phyloP scores from a whole-genome alignment of 1,140 invertebrate species.

The Drosophila grimshawi region DNA sequence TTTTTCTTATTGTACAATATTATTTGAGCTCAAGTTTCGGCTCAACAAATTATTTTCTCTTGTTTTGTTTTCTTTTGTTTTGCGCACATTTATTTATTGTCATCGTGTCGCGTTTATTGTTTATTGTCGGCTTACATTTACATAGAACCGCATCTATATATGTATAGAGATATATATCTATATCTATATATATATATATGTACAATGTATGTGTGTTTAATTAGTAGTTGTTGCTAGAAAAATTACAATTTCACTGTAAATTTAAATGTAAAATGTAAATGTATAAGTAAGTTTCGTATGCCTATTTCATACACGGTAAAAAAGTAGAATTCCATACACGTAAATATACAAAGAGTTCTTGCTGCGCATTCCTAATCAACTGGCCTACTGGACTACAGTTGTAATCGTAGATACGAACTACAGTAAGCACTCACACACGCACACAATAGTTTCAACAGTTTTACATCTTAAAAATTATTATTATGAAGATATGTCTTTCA shows the following conservation, averaged over 20 bases:
- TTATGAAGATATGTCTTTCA: constrained; percentile 83
- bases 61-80: neutral
- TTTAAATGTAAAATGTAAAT: constrained; percentile 58
- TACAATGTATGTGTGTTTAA: constrained; percentile 32
- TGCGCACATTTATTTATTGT: constrained; percentile 68
- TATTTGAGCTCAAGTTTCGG: constrained; percentile 36
- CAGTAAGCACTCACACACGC: constrained; percentile 35
- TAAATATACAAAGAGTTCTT: constrained; percentile 67
- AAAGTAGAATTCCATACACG: constrained; percentile 72
- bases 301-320: constrained; percentile 60
- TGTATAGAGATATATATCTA: constrained; percentile 15
- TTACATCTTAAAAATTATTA: constrained; percentile 81
- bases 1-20: constrained; percentile 64
- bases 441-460: constrained; percentile 68
- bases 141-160: constrained; percentile 51
- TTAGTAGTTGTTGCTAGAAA: constrained; percentile 68
- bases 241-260: constrained; percentile 66
- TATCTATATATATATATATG: constrained; percentile 24
- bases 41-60: constrained; percentile 10
- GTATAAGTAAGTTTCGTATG: constrained; percentile 70
- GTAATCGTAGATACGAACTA: neutral
- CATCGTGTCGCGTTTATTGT: constrained; percentile 56
- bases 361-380: constrained; percentile 16
- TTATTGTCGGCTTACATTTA: constrained; percentile 70
- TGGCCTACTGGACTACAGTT: constrained; percentile 7